Base-by-base conservation (phyloP, 2,888 invertebrate genomes). In the Syrphus vitripennis region DNA sequence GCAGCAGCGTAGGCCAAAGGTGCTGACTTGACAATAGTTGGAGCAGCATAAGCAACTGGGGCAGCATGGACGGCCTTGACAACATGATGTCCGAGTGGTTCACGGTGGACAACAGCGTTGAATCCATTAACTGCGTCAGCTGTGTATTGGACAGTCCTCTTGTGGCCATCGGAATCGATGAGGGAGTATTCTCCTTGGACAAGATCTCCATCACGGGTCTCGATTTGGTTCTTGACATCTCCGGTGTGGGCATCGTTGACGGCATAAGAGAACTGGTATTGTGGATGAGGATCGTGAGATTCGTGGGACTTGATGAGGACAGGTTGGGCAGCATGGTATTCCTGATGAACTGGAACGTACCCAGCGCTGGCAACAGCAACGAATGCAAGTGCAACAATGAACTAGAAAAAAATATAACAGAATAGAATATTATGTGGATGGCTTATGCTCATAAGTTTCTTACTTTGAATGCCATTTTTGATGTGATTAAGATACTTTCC, bases 151-250 rank as follows among this genome's bases (percentile, higher is more conserved):
- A 89, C 89, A 19, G 89, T 90, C 55, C 92, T 89, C 77, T 90
- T 90, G 83, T 88, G 89, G 7, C 91, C 92, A 89, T 92, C 92
- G 57, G 92, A 87, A 88, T 92, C 91, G 59, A 90, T 88, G 71
- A 92, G 88, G 0, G 92, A 91, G 83, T 92, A 92, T 88, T 91
- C 90, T 57, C 92, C 92, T 77, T 88, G 89, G 4, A 92, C 92
- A 34, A 90, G 89, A 86, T 92, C 91, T 37, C 91, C 92, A 87
- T 91, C 90, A 59, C 92, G 91, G 55, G 90, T 89, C 87, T 92
- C 92, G 42, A 90, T 88, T 87, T 92, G 92, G 74, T 89, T 90
- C 88, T 92, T 92, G 90, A 89, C 89, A 78, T 92, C 92, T 7
- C 92, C 92, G 14, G 92, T 90, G 12, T 90, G 40, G 21, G 88